These are phyloP conservation scores for Hirtodrosophila confusa DNA, from an alignment of 2,888 invertebrate genomes.

Conservation along the genomic window DNA sequence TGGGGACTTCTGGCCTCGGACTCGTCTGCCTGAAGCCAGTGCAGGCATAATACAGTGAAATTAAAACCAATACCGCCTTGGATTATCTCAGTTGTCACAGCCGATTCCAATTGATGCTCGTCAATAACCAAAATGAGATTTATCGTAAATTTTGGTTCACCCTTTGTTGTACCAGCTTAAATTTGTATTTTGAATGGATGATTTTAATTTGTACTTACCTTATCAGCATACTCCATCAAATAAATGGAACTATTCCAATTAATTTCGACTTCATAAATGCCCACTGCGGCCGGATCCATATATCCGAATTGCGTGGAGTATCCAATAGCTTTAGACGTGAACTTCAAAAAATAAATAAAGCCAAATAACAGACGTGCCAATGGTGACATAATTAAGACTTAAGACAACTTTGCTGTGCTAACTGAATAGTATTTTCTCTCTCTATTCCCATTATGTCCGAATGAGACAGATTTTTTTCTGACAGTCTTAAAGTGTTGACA, in stretches of 20 bases:
- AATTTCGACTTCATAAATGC: slow-evolving; percentile 51
- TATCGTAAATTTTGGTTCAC: slow-evolving; percentile 32
- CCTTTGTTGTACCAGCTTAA: slow-evolving; percentile 3
- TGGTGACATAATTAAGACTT: slow-evolving; percentile 19
- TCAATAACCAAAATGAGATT: slow-evolving; percentile 55
- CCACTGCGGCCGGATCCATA: slow-evolving; percentile 47
- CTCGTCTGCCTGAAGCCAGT: background rate
- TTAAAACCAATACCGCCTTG: slow-evolving; percentile 56
- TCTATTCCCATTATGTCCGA: no score
- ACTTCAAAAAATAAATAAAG: slow-evolving; percentile 8
- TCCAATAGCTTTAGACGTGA: slow-evolving; percentile 7
- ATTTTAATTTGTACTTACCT: slow-evolving; percentile 24
- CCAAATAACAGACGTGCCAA: slow-evolving; percentile 19
- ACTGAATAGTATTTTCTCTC: no score
- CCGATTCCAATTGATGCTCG: slow-evolving; percentile 31
- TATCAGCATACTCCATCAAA: slow-evolving; percentile 23
- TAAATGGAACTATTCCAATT: background rate
- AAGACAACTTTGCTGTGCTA: no score
- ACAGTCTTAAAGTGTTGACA: no score
- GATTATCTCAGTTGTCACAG: slow-evolving; percentile 24
- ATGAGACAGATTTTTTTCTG: no score
- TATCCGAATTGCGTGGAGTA: slow-evolving; percentile 52
- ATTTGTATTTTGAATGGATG: background rate
- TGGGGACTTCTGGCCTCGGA: background rate
- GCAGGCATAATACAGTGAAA: slow-evolving; percentile 38